These are phyloP conservation scores for Idaea aversata DNA, from an alignment of 2,888 invertebrate species.

Conservation along the genomic window DNA sequence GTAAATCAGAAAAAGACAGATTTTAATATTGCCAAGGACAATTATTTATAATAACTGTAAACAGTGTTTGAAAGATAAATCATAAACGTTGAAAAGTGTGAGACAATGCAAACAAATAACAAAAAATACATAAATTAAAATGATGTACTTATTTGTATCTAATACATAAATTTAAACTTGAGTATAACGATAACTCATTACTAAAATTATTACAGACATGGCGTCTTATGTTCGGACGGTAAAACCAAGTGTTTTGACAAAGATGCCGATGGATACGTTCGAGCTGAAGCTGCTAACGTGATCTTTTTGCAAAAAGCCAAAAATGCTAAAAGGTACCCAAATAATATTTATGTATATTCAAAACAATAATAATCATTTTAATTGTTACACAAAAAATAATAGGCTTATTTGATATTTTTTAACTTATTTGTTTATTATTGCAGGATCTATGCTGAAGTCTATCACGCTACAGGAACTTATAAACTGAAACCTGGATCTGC, in stretches of 20 bases:
- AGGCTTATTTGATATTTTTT: constrained; percentile 23
- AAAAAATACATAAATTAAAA: neutral
- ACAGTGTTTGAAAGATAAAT: neutral
- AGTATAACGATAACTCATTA: neutral
- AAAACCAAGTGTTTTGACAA: constrained; percentile 93
- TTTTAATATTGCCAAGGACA: neutral
- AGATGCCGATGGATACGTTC: constrained; percentile 86
- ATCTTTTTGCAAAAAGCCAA: constrained; percentile 84
- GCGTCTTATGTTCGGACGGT: constrained; percentile 80
- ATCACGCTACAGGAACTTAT: constrained; percentile 42
- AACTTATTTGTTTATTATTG: constrained; percentile 7
- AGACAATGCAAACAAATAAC: neutral
- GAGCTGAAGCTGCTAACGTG: constrained; percentile 85
- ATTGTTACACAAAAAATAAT: neutral
- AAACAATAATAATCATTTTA: too few species aligned
- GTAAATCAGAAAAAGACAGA: too few species aligned
- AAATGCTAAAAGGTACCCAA: constrained; percentile 77
- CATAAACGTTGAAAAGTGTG: neutral
- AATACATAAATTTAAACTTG: too few species aligned
- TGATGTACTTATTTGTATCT: too few species aligned
- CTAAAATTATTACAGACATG: constrained; percentile 14
- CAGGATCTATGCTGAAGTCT: constrained; percentile 56
- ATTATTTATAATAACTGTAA: neutral
- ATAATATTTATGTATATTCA: neutral
- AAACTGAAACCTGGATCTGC: constrained; percentile 30